phyloP scores from a whole-genome alignment of 2,797 vertebrate genomes.

The Poecilia velifera region DNA sequence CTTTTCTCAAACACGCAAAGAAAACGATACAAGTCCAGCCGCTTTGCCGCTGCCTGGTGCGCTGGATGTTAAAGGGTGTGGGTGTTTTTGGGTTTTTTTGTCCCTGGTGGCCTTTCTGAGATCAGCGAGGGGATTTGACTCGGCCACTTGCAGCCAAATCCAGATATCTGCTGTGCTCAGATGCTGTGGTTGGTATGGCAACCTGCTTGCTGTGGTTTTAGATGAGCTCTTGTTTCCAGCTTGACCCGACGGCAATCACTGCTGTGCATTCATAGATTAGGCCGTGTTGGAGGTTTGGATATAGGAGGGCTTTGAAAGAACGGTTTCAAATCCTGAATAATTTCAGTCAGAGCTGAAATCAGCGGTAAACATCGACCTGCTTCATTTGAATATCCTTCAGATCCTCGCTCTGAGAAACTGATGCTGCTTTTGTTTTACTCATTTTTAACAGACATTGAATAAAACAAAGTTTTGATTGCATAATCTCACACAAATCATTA shows the following conservation, averaged over 20 bases:
- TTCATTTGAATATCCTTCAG: neutral
- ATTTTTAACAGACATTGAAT: neutral
- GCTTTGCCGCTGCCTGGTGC: slow-evolving; percentile 79
- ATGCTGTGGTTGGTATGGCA: slow-evolving; percentile 81
- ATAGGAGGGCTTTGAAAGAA: slow-evolving; percentile 52
- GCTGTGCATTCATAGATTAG: slow-evolving; percentile 78
- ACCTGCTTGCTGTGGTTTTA: slow-evolving; percentile 77
- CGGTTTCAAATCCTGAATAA: slow-evolving; percentile 65
- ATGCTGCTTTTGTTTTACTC: neutral
- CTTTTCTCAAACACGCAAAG: slow-evolving; percentile 86
- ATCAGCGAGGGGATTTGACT: slow-evolving; percentile 80
- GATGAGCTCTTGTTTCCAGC: slow-evolving; percentile 79
- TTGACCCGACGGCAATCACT: slow-evolving; percentile 79
- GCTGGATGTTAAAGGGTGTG: slow-evolving; percentile 63
- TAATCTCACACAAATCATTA: neutral
- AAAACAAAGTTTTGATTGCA: neutral
- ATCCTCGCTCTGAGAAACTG: neutral
- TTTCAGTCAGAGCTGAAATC: slow-evolving; percentile 36
- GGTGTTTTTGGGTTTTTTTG: slow-evolving; percentile 50
- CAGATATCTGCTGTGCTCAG: slow-evolving; percentile 84
- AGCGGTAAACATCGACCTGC: neutral
- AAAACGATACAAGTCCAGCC: slow-evolving; percentile 84
- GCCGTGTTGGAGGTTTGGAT: slow-evolving; percentile 55
- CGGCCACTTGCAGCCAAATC: slow-evolving; percentile 80
- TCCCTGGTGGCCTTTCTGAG: slow-evolving; percentile 72